These are phyloP conservation scores for Gastrophryne carolinensis DNA, from an alignment of 2,797 vertebrate species.

Conservation along the genomic window DNA sequence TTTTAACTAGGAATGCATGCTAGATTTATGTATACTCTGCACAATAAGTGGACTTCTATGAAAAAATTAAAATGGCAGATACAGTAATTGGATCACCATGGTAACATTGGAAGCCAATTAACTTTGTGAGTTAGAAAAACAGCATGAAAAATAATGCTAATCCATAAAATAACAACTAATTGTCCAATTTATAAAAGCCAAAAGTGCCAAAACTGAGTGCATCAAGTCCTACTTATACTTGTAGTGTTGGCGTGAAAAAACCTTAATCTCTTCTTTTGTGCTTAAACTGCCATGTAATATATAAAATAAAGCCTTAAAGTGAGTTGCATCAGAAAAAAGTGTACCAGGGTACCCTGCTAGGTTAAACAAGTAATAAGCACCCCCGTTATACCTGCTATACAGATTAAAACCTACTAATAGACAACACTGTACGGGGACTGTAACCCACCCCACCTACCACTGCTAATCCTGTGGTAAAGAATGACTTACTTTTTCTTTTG, in stretches of 20 bases:
- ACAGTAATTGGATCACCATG: neutral
- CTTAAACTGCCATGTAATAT: neutral
- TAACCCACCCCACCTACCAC: too few species aligned
- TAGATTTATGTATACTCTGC: neutral
- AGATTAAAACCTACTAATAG: too few species aligned
- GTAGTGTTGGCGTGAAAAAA: neutral
- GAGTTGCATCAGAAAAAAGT: too few species aligned
- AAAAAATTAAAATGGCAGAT: constrained; percentile 4
- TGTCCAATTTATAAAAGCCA: neutral
- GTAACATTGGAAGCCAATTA: constrained; percentile 20
- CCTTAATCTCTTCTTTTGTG: neutral
- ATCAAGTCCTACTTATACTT: neutral
- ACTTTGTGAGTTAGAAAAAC: neutral
- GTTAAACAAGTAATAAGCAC: too few species aligned
- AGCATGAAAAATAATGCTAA: neutral
- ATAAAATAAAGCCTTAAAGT: too few species aligned
- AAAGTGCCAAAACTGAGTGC: neutral
- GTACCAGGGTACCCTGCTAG: too few species aligned
- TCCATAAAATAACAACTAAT: neutral
- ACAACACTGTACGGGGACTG: too few species aligned
- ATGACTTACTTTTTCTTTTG: too few species aligned
- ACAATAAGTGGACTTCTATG: neutral
- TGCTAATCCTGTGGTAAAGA: too few species aligned
- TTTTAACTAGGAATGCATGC: neutral
- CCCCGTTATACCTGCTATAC: too few species aligned